phyloP scores from a whole-genome alignment of 2,113 vertebrate genomes.

The Antennarius striatus region DNA sequence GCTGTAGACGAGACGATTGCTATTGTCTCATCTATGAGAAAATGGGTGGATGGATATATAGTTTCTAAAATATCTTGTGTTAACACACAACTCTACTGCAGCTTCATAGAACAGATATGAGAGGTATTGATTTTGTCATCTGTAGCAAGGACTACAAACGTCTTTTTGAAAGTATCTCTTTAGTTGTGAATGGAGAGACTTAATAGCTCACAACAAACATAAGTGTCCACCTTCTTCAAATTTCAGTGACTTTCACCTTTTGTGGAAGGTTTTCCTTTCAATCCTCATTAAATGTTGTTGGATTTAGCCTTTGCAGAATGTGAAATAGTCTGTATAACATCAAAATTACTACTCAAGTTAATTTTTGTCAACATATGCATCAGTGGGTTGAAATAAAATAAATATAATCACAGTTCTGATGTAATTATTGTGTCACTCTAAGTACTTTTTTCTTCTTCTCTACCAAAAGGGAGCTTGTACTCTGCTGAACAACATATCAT shows the following conservation, averaged over 20 bases:
- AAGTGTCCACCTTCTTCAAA: no score
- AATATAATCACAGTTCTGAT: constrained; percentile 16
- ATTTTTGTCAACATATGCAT: not conserved
- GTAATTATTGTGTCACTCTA: constrained; percentile 37
- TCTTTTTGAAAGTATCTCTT: not conserved
- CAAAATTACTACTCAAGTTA: not conserved
- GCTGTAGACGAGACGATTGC: no score
- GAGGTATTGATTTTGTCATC: not conserved
- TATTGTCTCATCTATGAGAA: no score
- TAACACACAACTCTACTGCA: no score
- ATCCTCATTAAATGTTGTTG: no score
- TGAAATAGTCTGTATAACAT: not conserved
- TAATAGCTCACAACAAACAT: constrained; percentile 10
- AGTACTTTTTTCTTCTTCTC: constrained; percentile 7
- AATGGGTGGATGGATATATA: no score
- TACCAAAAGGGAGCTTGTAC: constrained; percentile 2
- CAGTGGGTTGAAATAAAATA: not conserved
- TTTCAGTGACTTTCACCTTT: no score
- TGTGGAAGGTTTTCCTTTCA: no score
- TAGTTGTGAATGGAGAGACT: not conserved
- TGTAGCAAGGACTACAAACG: not conserved
- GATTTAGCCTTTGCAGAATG: no score
- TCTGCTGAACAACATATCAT: constrained; percentile 12
- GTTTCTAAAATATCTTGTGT: no score
- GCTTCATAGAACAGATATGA: no score